These are phyloP conservation scores for Laterallus jamaicensis DNA, from an alignment of 2,113 vertebrate species.

Conservation along the genomic window DNA sequence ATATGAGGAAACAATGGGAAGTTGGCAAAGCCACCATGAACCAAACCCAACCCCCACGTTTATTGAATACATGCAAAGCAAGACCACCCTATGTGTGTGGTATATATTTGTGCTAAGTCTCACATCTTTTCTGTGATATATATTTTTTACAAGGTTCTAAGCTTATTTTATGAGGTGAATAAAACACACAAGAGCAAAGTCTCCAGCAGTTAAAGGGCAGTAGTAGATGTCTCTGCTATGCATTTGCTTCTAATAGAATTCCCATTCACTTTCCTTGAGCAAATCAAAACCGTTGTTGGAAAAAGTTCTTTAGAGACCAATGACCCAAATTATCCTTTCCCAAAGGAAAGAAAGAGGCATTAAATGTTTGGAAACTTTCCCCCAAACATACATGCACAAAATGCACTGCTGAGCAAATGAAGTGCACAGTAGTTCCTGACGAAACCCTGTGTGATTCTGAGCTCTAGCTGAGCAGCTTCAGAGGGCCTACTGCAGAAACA, in stretches of 20 bases:
- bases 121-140: constrained; percentile 52
- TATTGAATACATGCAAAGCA: neutral
- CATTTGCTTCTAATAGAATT: constrained; percentile 65
- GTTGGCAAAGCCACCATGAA: neutral
- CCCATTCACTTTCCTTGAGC: constrained; percentile 36
- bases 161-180: constrained; percentile 66
- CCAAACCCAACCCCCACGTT: neutral
- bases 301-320: constrained; percentile 33
- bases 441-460: neutral
- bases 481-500: neutral
- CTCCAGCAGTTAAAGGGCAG: constrained; percentile 46
- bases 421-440: neutral
- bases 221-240: constrained; percentile 32
- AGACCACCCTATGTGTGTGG: neutral
- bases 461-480: neutral
- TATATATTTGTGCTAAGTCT: constrained; percentile 49
- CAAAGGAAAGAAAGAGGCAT: constrained; percentile 20
- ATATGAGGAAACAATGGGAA: constrained; percentile 23
- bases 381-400: neutral
- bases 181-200: constrained; percentile 56
- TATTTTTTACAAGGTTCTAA: constrained; percentile 63
- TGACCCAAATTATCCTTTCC: constrained; percentile 38
- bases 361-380: constrained; percentile 15
- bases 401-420: neutral
- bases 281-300: neutral